A percentile compares a stretch with the other conserved stretches of the same genome.
phyloP scores from a whole-genome alignment of 2,113 vertebrate genomes.

The Indicator indicator region DNA sequence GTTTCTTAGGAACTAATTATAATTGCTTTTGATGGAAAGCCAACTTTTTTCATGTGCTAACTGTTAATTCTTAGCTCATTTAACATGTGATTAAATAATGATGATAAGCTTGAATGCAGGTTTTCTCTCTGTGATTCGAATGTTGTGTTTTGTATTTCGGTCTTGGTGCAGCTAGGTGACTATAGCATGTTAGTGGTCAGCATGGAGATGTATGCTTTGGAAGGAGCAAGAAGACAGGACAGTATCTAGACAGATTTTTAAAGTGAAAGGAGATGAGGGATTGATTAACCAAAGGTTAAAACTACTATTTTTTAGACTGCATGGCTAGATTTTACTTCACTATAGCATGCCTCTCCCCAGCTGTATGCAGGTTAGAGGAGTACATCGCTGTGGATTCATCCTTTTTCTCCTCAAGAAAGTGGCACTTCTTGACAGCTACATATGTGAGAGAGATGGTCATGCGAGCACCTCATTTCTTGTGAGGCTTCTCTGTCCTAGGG shows the following conservation, averaged over 20 bases:
- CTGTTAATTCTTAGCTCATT: conserved; percentile 68
- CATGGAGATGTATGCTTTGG: rapidly evolving
- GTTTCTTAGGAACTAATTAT: conserved; percentile 78
- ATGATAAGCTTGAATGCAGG: conserved; percentile 46
- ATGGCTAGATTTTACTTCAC: neutral
- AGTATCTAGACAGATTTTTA: neutral
- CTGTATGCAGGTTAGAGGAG: neutral
- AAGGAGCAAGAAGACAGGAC: neutral
- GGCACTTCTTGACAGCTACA: rapidly evolving
- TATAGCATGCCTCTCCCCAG: neutral
- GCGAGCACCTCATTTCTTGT: rapidly evolving
- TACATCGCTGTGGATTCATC: neutral
- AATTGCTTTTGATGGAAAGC: conserved; percentile 78
- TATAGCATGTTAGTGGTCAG: neutral
- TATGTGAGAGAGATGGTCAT: neutral
- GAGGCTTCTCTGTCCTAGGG: neutral
- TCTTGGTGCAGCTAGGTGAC: neutral
- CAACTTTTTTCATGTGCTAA: conserved; percentile 71
- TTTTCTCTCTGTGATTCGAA: conserved; percentile 25
- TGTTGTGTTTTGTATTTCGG: neutral
- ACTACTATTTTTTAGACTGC: neutral
- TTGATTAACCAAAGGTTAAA: neutral
- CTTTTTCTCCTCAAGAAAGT: neutral
- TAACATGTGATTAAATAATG: conserved; percentile 66
- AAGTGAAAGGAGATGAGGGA: neutral